Evolutionary conservation across 2,113 vertebrate species (phyloP).

Genomic region (Cololabis saira): DNA sequence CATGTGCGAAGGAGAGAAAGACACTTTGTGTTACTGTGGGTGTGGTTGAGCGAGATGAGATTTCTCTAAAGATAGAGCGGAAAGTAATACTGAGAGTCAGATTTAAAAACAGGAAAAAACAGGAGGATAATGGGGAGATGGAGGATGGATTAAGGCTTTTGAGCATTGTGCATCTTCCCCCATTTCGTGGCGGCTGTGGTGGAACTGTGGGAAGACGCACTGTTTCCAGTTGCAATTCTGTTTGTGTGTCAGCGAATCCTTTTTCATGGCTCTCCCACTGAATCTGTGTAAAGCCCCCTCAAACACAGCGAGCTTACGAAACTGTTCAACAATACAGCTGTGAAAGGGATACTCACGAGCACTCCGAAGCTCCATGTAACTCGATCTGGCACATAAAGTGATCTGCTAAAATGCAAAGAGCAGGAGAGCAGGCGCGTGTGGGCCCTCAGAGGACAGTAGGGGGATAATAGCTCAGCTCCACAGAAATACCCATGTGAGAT

Average conservation of each 20-base stretch:
- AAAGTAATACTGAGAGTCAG: conserved; percentile 5
- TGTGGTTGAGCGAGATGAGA: conserved; percentile 4
- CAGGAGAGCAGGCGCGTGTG: conserved; percentile 30
- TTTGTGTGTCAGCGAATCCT: conserved; percentile 36
- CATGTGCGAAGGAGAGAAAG: conserved; percentile 1
- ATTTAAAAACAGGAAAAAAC: conserved; percentile 11
- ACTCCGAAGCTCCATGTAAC: conserved; percentile 54
- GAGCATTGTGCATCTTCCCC: conserved; percentile 12
- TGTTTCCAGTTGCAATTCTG: conserved; percentile 24
- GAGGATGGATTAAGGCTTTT: conserved; percentile 9
- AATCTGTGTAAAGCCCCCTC: conserved; percentile 53
- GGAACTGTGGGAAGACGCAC: conserved; percentile 9
- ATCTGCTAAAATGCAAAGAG: conserved; percentile 55
- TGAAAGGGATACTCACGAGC: conserved; percentile 61
- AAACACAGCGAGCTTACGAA: conserved; percentile 39
- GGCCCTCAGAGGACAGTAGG: conserved; percentile 36
- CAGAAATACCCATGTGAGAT: conserved; percentile 34
- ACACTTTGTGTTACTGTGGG: not conserved
- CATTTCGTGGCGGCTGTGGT: not conserved
- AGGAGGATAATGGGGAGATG: conserved; percentile 2
- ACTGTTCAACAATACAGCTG: conserved; percentile 48
- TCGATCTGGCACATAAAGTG: conserved; percentile 50
- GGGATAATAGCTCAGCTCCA: conserved; percentile 49
- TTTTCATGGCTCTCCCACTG: conserved; percentile 30
- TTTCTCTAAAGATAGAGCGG: conserved; percentile 21